Evolutionary conservation across 1,140 invertebrate species (phyloP).

Genomic region (Leptinotarsa undecemlineata): DNA sequence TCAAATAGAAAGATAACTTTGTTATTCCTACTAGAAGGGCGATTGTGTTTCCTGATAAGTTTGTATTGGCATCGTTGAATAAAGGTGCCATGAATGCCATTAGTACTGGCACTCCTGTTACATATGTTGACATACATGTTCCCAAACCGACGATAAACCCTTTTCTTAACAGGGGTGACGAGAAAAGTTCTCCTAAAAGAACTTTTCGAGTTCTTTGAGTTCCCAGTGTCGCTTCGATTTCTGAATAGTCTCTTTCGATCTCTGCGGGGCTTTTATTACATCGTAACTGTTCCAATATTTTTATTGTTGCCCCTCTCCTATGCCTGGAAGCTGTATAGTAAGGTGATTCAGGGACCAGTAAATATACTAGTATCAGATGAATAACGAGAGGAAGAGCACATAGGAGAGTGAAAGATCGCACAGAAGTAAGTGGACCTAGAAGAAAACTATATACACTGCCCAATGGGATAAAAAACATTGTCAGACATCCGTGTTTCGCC

Average conservation of each 20-base stretch:
- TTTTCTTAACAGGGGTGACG: not conserved
- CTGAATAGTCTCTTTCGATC: not conserved
- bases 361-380: not conserved
- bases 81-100: slow-evolving; percentile 11
- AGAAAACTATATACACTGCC: slow-evolving; percentile 56
- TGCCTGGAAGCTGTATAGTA: not conserved
- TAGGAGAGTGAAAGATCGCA: not conserved
- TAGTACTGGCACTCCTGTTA: not conserved
- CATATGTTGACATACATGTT: not conserved
- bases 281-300: not conserved
- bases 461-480: slow-evolving; percentile 58
- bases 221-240: not conserved
- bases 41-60: not conserved
- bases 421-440: slow-evolving; percentile 59
- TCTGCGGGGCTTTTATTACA: not conserved
- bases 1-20: not conserved
- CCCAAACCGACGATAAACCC: not conserved
- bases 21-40: not conserved
- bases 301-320: not conserved
- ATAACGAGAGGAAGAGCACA: not conserved
- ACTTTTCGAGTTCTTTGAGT: not conserved
- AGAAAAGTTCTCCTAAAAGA: not conserved
- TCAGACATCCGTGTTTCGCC: slow-evolving; percentile 61
- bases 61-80: slow-evolving; percentile 6
- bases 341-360: slow-evolving; percentile 6